Evolutionary conservation across 2,888 invertebrate species (phyloP), one percentile per base, ranked within the genome.

Genomic region (Xiphydria camelus): DNA sequence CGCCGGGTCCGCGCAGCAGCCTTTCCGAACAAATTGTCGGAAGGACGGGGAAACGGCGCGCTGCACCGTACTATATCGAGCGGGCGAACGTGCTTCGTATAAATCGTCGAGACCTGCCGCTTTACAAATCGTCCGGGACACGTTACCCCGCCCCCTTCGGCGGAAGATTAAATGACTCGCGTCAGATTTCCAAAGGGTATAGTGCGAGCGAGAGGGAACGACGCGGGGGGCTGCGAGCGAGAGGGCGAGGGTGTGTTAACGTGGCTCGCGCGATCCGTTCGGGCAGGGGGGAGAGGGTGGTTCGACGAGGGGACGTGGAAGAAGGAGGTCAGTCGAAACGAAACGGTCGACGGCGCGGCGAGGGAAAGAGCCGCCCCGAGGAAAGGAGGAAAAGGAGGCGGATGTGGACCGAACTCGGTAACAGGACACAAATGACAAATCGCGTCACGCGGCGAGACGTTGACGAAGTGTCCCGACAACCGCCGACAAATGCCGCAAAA

Each of bases 401-500:
- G 29, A 29, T 29, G 5, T 29, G 29, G 29, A 29, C 29, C 29
- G 12, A 12, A 29, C 12, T n/a, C n/a, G 34, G 47, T 45, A 33
- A 20, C 4, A 26, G 37, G 49, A 19, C 25, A 26, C 44, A 35
- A 45, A 54, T 60, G 63, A 66, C 55, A 59, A 63, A 55, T 59
- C 42, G 52, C 35, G 44, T 46, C 51, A 55, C 51, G 49, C 51
- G 43, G 59, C 59, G 61, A 65, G 75, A 74, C 76, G 70, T 66
- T 76, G 77, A 77, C 70, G 69, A 73, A 76, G 70, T 65, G 67
- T 37, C 45, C 41, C 41, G 49, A 49, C 51, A 51, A 50, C 46
- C 44, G 49, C 65, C 72, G 75, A 76, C 76, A 76, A 77, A 76
- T 73, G 73, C 66, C 65, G 70, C 66, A 68, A 72, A 74, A 72